A percentile compares a stretch with the other conserved stretches of the same genome.
Evolutionary conservation across 2,888 invertebrate genomes (phyloP).

Genomic region (Oxytorus armatus): DNA sequence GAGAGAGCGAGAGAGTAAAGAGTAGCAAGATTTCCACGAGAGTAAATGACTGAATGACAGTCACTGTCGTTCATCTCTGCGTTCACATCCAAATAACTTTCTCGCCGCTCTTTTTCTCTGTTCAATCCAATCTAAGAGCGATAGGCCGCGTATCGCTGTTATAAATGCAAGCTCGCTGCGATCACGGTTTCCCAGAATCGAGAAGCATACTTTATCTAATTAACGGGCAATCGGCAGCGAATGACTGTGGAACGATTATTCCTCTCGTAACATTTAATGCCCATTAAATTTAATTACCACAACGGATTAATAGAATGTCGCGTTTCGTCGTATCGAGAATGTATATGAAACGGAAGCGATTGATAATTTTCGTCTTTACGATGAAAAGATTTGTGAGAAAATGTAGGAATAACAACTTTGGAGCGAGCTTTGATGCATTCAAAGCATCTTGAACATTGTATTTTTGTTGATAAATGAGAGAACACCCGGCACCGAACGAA

Average conservation of each 20-base stretch:
- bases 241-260: conserved; percentile 50
- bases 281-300: conserved; percentile 78
- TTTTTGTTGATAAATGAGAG: neutral
- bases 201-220: conserved; percentile 74
- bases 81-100: conserved; percentile 47
- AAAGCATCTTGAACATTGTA: neutral
- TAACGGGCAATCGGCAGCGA: conserved; percentile 70
- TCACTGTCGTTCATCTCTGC: conserved; percentile 65
- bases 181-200: conserved; percentile 75
- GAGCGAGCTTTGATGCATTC: neutral
- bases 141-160: conserved; percentile 68
- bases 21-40: conserved; percentile 17
- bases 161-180: conserved; percentile 43
- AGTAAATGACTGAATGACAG: conserved; percentile 66
- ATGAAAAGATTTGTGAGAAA: neutral
- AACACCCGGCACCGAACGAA: neutral
- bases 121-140: conserved; percentile 26
- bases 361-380: neutral
- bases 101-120: neutral
- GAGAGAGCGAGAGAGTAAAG: conserved; percentile 26
- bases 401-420: neutral
- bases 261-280: conserved; percentile 32
- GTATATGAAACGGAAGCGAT: neutral
- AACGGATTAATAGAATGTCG: conserved; percentile 69
- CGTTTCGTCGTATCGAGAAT: neutral